A percentile compares a stretch with the other conserved stretches of the same genome.
Conservation (phyloP, 2,888 invertebrate genomes). For the Pollenia griseotomentosa region DNA sequence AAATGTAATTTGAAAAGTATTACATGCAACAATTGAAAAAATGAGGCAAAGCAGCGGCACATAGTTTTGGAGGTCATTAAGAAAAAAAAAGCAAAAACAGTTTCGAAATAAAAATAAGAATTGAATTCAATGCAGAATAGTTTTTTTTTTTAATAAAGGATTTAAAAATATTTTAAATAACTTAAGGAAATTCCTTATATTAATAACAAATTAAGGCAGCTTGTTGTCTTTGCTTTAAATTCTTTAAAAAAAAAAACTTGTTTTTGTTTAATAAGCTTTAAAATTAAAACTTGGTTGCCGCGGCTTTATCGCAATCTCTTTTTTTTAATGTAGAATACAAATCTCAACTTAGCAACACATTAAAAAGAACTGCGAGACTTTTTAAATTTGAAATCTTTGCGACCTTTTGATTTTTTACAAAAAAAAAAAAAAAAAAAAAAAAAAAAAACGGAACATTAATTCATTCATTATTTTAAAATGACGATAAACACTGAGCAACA, state of each 20-base stretch:
- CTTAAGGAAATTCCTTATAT: no score
- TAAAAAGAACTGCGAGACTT: not conserved
- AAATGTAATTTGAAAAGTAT: conserved; percentile 64
- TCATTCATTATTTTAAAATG: conserved; percentile 4
- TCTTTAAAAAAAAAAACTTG: no score
- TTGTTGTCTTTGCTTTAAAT: no score
- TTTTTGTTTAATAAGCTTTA: no score
- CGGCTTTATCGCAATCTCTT: no score
- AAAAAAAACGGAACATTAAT: conserved; percentile 42
- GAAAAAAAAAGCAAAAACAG: not conserved
- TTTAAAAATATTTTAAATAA: not conserved
- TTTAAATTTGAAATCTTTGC: conserved; percentile 10
- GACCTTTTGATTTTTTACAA: conserved; percentile 35
- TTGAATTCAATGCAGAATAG: not conserved
- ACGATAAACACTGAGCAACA: no score
- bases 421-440: conserved; percentile 1
- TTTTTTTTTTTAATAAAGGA: not conserved
- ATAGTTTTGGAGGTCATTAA: conserved; percentile 68
- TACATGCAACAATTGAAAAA: conserved; percentile 53
- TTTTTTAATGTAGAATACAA: not conserved
- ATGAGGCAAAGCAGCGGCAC: conserved; percentile 19
- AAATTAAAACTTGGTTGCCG: no score
- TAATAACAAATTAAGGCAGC: no score
- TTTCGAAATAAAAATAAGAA: not conserved
- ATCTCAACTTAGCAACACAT: conserved; percentile 44